phyloP scores from a whole-genome alignment of 2,888 invertebrate genomes.

The Macroteleia sp. region DNA sequence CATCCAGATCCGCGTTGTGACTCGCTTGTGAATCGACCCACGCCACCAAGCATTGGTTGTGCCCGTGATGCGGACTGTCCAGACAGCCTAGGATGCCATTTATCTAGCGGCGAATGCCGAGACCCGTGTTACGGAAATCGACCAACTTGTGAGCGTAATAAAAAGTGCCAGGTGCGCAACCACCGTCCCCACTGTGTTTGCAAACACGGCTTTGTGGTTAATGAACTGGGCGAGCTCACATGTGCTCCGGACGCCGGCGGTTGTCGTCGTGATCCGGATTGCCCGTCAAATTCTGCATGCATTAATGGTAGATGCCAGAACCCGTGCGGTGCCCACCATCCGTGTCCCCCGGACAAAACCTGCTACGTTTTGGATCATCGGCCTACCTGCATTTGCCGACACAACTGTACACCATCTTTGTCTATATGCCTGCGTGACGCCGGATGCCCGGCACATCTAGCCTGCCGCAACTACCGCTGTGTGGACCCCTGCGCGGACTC shows the following conservation, averaged over 20 bases:
- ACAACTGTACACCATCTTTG: slow-evolving; percentile 93
- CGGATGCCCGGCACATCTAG: slow-evolving; percentile 93
- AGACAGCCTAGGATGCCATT: slow-evolving; percentile 89
- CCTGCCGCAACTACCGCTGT: slow-evolving; percentile 95
- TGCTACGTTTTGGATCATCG: slow-evolving; percentile 95
- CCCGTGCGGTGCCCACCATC: slow-evolving; percentile 88
- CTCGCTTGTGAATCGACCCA: slow-evolving; percentile 86
- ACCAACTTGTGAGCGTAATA: slow-evolving; percentile 91
- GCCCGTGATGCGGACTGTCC: slow-evolving; percentile 89
- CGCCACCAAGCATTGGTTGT: slow-evolving; percentile 86
- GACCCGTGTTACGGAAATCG: slow-evolving; percentile 90
- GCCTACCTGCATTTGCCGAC: slow-evolving; percentile 93
- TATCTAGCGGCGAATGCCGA: slow-evolving; percentile 88
- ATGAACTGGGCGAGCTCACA: slow-evolving; percentile 93
- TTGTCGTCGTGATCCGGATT: slow-evolving; percentile 92
- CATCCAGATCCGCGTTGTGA: slow-evolving; percentile 92
- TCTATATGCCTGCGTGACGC: slow-evolving; percentile 95
- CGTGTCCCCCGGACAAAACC: slow-evolving; percentile 92
- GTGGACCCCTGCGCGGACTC: slow-evolving; percentile 94
- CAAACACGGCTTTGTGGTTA: slow-evolving; percentile 94
- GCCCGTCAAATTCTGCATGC: slow-evolving; percentile 93
- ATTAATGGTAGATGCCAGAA: slow-evolving; percentile 95
- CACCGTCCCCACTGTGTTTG: slow-evolving; percentile 95
- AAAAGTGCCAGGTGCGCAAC: slow-evolving; percentile 94
- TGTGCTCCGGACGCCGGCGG: slow-evolving; percentile 93